phyloP scores from a whole-genome alignment of 2,797 vertebrate species.

The Gallinago nigripennis region DNA sequence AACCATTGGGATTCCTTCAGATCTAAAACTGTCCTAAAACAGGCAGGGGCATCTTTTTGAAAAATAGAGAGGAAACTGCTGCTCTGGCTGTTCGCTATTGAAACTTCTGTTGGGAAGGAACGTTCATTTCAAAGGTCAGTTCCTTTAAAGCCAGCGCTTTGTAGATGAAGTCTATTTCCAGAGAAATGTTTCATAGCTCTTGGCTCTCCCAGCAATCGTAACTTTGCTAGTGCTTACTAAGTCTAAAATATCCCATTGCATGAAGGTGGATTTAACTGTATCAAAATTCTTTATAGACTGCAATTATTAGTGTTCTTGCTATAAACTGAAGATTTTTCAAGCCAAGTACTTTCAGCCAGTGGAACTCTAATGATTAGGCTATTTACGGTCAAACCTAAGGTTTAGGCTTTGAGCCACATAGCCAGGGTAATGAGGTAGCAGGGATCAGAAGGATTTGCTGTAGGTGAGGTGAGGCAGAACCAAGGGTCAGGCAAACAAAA shows the following conservation, averaged over 20 bases:
- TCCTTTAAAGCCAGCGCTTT: background rate
- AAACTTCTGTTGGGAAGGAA: background rate
- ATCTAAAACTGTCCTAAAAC: background rate
- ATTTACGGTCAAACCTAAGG: background rate
- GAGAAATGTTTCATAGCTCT: background rate
- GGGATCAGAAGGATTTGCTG: background rate
- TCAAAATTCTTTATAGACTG: background rate
- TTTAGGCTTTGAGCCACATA: background rate
- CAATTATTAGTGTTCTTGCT: background rate
- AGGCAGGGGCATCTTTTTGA: background rate
- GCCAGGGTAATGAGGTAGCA: background rate
- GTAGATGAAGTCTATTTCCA: background rate
- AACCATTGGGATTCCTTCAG: background rate
- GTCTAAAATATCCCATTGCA: background rate
- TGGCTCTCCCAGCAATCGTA: background rate
- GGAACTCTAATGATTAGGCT: background rate
- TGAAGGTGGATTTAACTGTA: background rate
- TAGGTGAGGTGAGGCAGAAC: background rate
- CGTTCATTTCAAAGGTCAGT: constrained; percentile 7
- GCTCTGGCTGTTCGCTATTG: background rate
- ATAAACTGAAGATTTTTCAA: background rate
- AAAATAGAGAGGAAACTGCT: background rate
- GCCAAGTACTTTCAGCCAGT: background rate
- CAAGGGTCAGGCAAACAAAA: background rate
- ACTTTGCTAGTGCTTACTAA: background rate